Evolutionary conservation across 2,113 vertebrate species (phyloP).

Genomic region (Perca fluviatilis): DNA sequence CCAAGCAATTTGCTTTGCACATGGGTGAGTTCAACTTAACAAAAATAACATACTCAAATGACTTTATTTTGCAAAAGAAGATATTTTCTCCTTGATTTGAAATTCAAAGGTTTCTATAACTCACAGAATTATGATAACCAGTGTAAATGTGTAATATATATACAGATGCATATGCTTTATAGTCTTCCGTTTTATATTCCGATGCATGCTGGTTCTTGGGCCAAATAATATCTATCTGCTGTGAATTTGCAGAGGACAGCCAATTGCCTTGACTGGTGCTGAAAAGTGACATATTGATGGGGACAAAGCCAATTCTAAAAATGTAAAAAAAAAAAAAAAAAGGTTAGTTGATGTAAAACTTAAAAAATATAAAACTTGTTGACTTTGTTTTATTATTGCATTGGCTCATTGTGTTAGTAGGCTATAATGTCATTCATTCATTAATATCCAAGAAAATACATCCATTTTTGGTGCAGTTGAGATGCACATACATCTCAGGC

Average conservation of each 20-base stretch:
- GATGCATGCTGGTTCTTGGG: slow-evolving; percentile 6
- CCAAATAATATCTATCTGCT: slow-evolving; percentile 22
- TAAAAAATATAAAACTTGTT: not conserved
- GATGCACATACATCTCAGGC: not conserved
- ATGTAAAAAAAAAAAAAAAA: not conserved
- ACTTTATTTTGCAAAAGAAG: not conserved
- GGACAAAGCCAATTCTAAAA: not conserved
- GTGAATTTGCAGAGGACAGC: slow-evolving; percentile 11
- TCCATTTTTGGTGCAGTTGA: not conserved
- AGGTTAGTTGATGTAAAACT: no score
- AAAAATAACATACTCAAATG: not conserved
- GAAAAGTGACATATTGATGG: slow-evolving; percentile 15
- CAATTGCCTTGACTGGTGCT: not conserved
- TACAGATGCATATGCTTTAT: slow-evolving; percentile 27
- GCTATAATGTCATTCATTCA: not conserved
- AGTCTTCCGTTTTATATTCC: slow-evolving; percentile 29
- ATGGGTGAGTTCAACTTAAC: not conserved
- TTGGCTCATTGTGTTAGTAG: no score
- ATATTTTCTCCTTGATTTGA: not conserved
- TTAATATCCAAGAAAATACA: not conserved
- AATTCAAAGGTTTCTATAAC: not conserved
- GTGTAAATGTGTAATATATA: slow-evolving; percentile 43
- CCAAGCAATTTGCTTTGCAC: not conserved
- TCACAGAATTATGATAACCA: not conserved
- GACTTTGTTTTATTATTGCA: not conserved